Evolutionary conservation across 1,140 invertebrate genomes (phyloP).

Genomic region (Camponotus floridanus): DNA sequence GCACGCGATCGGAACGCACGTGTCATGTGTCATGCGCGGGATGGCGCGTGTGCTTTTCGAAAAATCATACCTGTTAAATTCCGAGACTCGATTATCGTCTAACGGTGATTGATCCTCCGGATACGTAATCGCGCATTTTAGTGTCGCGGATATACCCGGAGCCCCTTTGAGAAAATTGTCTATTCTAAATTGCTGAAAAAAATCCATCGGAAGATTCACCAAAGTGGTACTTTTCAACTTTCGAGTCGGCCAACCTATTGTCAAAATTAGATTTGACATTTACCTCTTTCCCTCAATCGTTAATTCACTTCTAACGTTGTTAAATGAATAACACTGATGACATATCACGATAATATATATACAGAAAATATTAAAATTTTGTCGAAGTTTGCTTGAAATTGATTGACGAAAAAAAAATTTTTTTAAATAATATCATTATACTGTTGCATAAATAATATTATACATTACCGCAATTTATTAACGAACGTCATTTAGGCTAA

Average conservation of each 20-base stretch:
- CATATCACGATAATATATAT: too few species aligned
- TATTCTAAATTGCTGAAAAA: neutral
- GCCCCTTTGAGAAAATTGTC: slow-evolving; percentile 7
- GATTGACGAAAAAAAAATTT: neutral
- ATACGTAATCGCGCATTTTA: neutral
- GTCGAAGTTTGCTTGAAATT: neutral
- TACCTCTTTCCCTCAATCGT: neutral
- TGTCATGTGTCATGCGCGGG: neutral
- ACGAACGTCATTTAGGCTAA: neutral
- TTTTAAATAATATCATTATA: neutral
- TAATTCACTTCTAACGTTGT: neutral
- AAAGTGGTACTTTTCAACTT: neutral
- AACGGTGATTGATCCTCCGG: slow-evolving; percentile 43
- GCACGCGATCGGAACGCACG: neutral
- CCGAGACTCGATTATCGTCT: slow-evolving; percentile 40
- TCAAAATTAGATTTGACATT: neutral
- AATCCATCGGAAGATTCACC: neutral
- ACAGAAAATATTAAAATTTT: neutral
- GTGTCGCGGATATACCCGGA: neutral
- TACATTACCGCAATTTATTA: slow-evolving; percentile 7
- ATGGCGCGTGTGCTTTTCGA: slow-evolving; percentile 13
- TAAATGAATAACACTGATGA: neutral
- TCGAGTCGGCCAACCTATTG: neutral
- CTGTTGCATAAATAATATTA: neutral
- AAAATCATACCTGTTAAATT: slow-evolving; percentile 42